A percentile compares a stretch with the other conserved stretches of the same genome.
Conservation (phyloP, 2,113 vertebrate species). For the Diadophis punctatus region DNA sequence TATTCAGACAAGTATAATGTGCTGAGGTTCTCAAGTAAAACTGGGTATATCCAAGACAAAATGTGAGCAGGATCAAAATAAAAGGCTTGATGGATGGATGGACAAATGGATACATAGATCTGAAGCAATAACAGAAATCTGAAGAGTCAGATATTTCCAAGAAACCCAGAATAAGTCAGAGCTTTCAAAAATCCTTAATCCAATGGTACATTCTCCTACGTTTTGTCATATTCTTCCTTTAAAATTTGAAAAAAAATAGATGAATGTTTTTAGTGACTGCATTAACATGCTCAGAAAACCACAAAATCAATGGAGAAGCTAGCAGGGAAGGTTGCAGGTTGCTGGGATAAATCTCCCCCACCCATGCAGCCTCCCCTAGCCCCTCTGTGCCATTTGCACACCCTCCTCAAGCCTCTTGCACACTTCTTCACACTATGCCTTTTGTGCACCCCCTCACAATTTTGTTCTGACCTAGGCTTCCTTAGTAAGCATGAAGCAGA, state of each 20-base stretch:
- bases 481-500: too few species aligned
- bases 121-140: not conserved
- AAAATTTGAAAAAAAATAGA: not conserved
- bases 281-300: not conserved
- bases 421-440: not conserved
- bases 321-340: not conserved
- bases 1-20: not conserved
- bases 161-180: not conserved
- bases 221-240: not conserved
- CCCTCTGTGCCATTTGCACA: not conserved
- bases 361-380: not conserved
- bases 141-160: not conserved
- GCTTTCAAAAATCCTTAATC: not conserved
- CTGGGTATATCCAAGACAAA: not conserved
- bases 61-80: not conserved
- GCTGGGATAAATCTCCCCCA: not conserved
- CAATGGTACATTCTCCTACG: not conserved
- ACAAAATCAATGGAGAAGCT: not conserved
- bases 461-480: too few species aligned
- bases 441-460: not conserved
- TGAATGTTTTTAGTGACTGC: not conserved
- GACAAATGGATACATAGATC: not conserved
- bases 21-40: not conserved
- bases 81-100: not conserved
- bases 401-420: not conserved